Base-by-base conservation (phyloP, 1,140 invertebrate genomes). In the Triops longicaudatus region DNA sequence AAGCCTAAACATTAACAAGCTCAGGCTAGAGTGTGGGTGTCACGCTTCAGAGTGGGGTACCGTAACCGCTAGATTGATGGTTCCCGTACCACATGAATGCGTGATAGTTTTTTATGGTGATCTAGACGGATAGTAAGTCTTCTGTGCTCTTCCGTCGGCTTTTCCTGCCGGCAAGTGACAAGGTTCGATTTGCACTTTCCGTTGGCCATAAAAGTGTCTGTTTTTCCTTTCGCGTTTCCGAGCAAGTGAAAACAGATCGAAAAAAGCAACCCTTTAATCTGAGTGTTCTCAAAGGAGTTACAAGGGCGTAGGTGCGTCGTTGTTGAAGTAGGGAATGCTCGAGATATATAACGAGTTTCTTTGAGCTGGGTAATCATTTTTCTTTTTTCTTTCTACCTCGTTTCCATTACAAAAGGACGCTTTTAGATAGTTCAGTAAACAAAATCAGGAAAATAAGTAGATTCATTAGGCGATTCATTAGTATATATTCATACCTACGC, bases 141-240 rank as follows among this genome's bases (percentile, higher is more conserved):
- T 63, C 50, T 63, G 50, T 5, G n/a, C 50, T 63, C 17, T 63
- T 6, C 17, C 50, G 17, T 63, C 14, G 14, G 50, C 31, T 63
- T n/a, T 63, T 63, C 50, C 50, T 63, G 7, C 17, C 14, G 50
- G 50, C 50, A 22, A 22, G 22, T 63, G 50, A 63, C 50, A 22
- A 63, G 50, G 22, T 63, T 63, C 50, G 50, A n/a, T 63, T 63
- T 63, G 50, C 50, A 63, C 50, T 22, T 63, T 63, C 50, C 50
- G 50, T 63, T 63, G 50, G 50, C 50, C 14, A 63, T 63, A 63
- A 63, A 63, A 63, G n/a, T 22, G 50, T 63, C 50, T 63, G 50
- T 63, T 63, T 63, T 63, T 63, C 50, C 50, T 10, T 22, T 17
- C 5, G 10, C 9, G 0, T 63, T 22, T 63, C 50, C 50, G 10